Conservation (phyloP, 2,797 vertebrate genomes). For the Mus spretus region DNA sequence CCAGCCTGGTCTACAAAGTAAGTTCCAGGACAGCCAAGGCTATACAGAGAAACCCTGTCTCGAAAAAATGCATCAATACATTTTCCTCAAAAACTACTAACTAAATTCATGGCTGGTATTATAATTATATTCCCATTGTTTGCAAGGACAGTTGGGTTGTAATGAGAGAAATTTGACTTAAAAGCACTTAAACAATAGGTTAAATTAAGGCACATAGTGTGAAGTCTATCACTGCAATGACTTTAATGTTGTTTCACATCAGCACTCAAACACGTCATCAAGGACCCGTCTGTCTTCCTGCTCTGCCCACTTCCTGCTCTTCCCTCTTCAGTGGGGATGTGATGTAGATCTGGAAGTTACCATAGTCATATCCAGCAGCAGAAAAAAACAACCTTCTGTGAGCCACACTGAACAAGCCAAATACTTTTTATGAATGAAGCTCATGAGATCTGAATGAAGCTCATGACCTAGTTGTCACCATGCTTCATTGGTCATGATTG, state of each 20-base stretch:
- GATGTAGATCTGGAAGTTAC: not conserved
- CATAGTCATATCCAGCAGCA: not conserved
- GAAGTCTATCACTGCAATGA: not conserved
- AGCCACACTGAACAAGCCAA: not conserved
- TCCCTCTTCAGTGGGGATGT: not conserved
- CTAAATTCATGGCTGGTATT: conserved; percentile 2
- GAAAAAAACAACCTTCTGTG: not conserved
- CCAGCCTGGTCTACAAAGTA: no score
- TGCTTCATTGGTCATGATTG: not conserved
- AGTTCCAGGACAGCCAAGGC: no score
- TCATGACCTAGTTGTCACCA: not conserved
- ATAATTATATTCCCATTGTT: conserved; percentile 19
- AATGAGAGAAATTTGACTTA: conserved; percentile 17
- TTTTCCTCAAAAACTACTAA: conserved; percentile 37
- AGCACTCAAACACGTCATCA: not conserved
- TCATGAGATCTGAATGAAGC: not conserved
- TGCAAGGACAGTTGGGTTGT: conserved; percentile 24
- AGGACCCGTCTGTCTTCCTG: not conserved
- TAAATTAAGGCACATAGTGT: not conserved
- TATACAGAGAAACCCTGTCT: no score
- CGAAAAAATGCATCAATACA: no score
- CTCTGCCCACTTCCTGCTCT: no score
- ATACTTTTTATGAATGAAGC: not conserved
- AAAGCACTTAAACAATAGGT: not conserved
- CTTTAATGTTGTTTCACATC: not conserved